These are phyloP conservation scores for Eidolon dupreanum DNA, from an alignment of 2,797 vertebrate genomes.

Conservation along the genomic window DNA sequence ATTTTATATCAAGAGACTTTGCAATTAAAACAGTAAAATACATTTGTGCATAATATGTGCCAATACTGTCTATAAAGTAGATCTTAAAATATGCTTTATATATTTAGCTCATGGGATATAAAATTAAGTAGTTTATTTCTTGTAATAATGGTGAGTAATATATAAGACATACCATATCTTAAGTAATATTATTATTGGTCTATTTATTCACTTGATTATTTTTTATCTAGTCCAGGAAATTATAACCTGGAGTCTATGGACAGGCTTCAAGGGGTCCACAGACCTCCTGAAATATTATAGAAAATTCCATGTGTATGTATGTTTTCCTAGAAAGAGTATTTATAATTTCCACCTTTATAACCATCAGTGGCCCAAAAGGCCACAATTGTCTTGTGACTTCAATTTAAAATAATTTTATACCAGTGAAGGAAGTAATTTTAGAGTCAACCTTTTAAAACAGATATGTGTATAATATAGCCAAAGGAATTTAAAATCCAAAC, in stretches of 20 bases:
- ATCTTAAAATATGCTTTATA: background rate
- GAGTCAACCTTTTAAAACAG: slow-evolving; percentile 1
- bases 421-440: background rate
- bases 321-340: background rate
- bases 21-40: background rate
- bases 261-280: background rate
- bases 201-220: background rate
- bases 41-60: background rate
- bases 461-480: background rate
- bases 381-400: background rate
- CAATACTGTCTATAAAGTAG: background rate
- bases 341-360: background rate
- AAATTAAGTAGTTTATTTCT: background rate
- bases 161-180: background rate
- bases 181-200: background rate
- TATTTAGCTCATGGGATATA: background rate
- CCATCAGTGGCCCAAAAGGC: background rate
- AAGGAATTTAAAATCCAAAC: slow-evolving; percentile 4
- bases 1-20: slow-evolving; percentile 1
- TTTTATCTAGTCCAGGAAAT: background rate
- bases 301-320: background rate
- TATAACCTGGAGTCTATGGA: background rate
- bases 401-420: background rate
- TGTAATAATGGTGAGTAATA: background rate
- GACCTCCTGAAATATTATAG: background rate